phyloP scores from a whole-genome alignment of 23 tunicate genomes.

The Diplosoma virens region DNA sequence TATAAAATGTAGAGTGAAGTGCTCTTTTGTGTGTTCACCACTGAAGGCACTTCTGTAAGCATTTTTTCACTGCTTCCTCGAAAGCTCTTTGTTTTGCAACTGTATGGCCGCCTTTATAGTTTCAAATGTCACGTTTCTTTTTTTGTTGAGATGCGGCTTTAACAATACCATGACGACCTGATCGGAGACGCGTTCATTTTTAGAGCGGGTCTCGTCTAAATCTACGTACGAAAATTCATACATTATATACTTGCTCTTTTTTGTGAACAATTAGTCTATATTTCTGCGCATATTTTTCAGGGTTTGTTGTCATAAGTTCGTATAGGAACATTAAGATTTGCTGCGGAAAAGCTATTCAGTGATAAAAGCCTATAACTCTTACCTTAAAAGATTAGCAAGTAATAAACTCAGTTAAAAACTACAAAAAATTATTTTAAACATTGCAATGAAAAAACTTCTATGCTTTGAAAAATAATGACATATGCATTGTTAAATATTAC shows the following conservation, averaged over 20 bases:
- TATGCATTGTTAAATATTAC: too few species aligned
- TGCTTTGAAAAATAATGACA: too few species aligned
- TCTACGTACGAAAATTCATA: background rate
- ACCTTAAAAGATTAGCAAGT: too few species aligned
- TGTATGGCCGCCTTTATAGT: conserved; percentile 4
- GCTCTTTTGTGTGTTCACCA: conserved; percentile 12
- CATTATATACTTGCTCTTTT: background rate
- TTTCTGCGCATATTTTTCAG: conserved; percentile 9
- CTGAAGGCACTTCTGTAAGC: background rate
- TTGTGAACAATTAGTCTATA: conserved; percentile 12
- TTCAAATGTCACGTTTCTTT: background rate
- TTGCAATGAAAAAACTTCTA: too few species aligned
- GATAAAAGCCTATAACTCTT: conserved; percentile 20
- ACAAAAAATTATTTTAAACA: too few species aligned
- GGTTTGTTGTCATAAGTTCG: conserved; percentile 7
- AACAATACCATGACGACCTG: conserved; percentile 10
- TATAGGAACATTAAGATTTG: conserved; percentile 7
- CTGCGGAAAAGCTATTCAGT: conserved; percentile 6
- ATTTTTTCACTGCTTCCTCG: background rate
- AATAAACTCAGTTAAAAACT: too few species aligned
- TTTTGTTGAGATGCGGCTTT: conserved; percentile 5
- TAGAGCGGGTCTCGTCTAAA: conserved; percentile 10
- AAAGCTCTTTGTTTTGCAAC: conserved; percentile 6
- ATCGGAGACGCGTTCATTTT: conserved; percentile 14
- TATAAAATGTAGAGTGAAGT: conserved; percentile 7